Conservation (phyloP, 1,140 invertebrate species). For the Mactra quadrangularis region DNA sequence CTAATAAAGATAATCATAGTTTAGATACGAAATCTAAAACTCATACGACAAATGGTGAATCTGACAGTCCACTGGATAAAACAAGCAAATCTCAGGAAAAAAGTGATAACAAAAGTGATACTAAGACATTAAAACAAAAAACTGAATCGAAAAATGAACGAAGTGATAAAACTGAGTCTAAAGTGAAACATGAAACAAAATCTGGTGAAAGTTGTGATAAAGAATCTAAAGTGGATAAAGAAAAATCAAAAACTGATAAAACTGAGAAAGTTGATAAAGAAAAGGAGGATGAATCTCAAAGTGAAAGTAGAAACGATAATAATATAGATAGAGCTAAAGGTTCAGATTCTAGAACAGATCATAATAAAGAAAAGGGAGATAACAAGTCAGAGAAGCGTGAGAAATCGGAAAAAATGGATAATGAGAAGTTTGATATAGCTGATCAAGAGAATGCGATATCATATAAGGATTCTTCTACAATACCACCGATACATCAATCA, state of each 20-base stretch:
- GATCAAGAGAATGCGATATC: constrained; percentile 55
- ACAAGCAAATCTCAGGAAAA: constrained; percentile 23
- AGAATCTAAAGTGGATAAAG: constrained; percentile 41
- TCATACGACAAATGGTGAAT: background rate
- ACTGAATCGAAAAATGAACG: constrained; percentile 39
- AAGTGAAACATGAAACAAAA: constrained; percentile 39
- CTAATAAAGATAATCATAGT: constrained; percentile 25
- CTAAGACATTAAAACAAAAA: constrained; percentile 42
- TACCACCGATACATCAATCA: constrained; percentile 74
- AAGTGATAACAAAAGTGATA: constrained; percentile 37
- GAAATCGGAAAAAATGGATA: constrained; percentile 58
- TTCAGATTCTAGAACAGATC: constrained; percentile 36
- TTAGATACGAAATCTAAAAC: constrained; percentile 26
- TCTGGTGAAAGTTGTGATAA: constrained; percentile 57
- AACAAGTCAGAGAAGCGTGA: constrained; percentile 59
- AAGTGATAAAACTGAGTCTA: constrained; percentile 34
- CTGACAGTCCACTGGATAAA: constrained; percentile 28
- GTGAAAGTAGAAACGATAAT: constrained; percentile 36
- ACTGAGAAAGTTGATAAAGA: constrained; percentile 42
- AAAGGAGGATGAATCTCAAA: constrained; percentile 24
- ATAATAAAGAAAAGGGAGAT: constrained; percentile 65
- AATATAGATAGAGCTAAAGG: constrained; percentile 49
- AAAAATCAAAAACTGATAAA: constrained; percentile 58
- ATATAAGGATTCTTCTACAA: constrained; percentile 59
- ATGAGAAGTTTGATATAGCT: constrained; percentile 59